These are phyloP conservation scores for Prionace glauca DNA, from an alignment of 2,797 vertebrate genomes.

Conservation along the genomic window DNA sequence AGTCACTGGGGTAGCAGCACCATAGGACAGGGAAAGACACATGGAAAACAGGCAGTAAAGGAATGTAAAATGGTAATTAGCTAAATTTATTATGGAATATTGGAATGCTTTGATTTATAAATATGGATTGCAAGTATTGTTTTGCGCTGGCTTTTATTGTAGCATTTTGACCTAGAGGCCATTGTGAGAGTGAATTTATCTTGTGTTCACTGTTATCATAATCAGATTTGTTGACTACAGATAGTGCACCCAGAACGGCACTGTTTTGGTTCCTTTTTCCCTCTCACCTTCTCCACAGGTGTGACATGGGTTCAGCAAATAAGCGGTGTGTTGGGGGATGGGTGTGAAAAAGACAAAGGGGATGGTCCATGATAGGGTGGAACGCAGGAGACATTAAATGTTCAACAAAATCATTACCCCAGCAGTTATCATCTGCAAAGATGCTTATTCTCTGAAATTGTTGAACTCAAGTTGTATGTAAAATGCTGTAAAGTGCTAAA, in stretches of 20 bases:
- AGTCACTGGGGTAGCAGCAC: neutral
- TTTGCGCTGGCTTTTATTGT: neutral
- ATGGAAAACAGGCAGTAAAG: neutral
- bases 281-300: neutral
- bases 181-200: neutral
- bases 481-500: too few relatives aligned
- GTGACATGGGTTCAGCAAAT: too few relatives aligned
- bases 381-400: too few relatives aligned
- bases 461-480: too few relatives aligned
- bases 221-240: neutral
- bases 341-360: too few relatives aligned
- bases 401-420: too few relatives aligned
- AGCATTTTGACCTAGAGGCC: neutral
- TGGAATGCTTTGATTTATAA: neutral
- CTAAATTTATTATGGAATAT: neutral
- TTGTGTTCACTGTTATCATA: neutral
- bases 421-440: too few relatives aligned
- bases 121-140: neutral
- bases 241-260: neutral
- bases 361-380: too few relatives aligned
- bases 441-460: too few relatives aligned
- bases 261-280: too few relatives aligned
- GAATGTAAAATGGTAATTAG: neutral
- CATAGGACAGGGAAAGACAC: neutral
- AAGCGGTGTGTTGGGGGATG: too few relatives aligned